Evolutionary conservation across 1,140 invertebrate genomes (phyloP), one percentile per base, ranked within the genome.

Genomic region (Zaprionus inermis): DNA sequence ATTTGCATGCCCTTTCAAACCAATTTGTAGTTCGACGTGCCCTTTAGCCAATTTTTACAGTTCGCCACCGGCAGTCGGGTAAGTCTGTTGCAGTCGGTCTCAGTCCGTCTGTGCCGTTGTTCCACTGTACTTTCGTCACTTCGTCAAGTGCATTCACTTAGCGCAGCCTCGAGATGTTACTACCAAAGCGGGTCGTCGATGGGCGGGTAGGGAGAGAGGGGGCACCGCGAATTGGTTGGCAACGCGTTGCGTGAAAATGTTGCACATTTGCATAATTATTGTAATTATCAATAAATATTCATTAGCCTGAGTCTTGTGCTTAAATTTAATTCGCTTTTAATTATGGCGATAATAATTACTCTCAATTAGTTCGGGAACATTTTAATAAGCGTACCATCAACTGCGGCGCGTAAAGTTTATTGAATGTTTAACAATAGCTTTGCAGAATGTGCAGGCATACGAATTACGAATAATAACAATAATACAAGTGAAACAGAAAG

Each of bases 251-350:
- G 44, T 69, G 75, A 84, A 89, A 78, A 68, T 58, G 77, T 72
- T 81, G 77, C 74, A 84, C 66, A 83, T 89, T 89, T 90, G 81
- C 84, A 89, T 89, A 89, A 89, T 89, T 81, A 79, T 90, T 69
- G 72, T 79, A 89, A 89, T 89, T 89, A 89, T 78, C 72, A 81
- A 84, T 84, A 89, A 65, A 79, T 89, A 89, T 89, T 89, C 84
- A 89, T 81, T 84, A 88, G 80, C 84, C 77, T 71, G 70, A 78
- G 79, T 57, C 67, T 65, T 73, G 57, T 67, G 77, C 77, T 88
- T 80, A 80, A 89, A 76, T 75, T 88, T 89, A 89, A 88, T 88
- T 84, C 36, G 32, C 46, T 78, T 84, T 90, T 89, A 89, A 89
- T 89, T 89, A 83, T 63, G 49, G 63, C 54, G 69, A 78, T 73